These are phyloP conservation scores for Brachyopa scutellaris DNA, from an alignment of 2,888 invertebrate species.

Conservation along the genomic window DNA sequence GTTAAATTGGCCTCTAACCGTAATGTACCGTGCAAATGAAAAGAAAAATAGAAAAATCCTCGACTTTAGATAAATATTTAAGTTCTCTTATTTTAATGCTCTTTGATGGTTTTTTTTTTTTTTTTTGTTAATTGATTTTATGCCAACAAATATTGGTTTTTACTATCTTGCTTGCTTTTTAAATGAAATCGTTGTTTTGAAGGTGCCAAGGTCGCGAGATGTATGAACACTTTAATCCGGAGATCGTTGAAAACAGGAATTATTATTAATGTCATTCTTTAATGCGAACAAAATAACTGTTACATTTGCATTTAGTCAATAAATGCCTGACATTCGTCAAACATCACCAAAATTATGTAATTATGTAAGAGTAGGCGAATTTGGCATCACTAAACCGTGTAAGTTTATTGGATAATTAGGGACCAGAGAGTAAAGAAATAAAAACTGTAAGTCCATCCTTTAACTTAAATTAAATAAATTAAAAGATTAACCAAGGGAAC, in stretches of 20 bases:
- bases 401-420: too few species aligned
- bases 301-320: too few species aligned
- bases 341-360: too few species aligned
- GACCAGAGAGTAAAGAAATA: too few species aligned
- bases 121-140: slow-evolving; percentile 15
- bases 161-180: background rate
- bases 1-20: background rate
- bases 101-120: background rate
- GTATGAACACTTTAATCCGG: background rate
- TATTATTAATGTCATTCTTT: too few species aligned
- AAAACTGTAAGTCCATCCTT: too few species aligned
- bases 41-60: slow-evolving; percentile 3
- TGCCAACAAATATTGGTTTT: slow-evolving; percentile 9
- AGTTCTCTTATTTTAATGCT: background rate
- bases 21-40: background rate
- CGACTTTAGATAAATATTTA: slow-evolving; percentile 44
- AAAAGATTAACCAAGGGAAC: too few species aligned
- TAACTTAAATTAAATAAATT: too few species aligned
- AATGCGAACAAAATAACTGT: too few species aligned
- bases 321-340: too few species aligned
- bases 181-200: background rate
- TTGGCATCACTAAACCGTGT: too few species aligned
- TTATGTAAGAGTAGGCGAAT: too few species aligned
- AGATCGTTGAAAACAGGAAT: background rate
- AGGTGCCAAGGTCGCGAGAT: slow-evolving; percentile 5